A percentile compares a stretch with the other conserved stretches of the same genome.
These are phyloP conservation scores for Mareca penelope DNA, from an alignment of 2,797 vertebrate genomes.

Conservation along the genomic window DNA sequence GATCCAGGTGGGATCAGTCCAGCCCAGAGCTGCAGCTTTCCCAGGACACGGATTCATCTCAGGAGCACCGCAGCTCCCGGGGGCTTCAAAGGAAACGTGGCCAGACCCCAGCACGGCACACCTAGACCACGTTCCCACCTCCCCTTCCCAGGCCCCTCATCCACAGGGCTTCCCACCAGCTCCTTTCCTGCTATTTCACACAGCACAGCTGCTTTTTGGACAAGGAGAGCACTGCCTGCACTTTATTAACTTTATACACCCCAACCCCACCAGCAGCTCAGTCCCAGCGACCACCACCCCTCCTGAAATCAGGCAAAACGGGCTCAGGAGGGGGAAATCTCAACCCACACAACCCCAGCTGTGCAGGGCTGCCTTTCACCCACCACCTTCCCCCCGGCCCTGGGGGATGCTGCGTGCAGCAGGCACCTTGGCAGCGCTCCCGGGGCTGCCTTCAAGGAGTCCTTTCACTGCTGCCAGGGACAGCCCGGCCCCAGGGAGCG, in stretches of 20 bases:
- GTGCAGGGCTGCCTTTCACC: not conserved
- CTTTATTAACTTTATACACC: not conserved
- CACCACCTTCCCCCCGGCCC: not conserved
- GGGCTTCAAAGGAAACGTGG: no score
- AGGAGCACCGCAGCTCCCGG: not conserved
- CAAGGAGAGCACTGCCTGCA: not conserved
- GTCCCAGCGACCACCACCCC: not conserved
- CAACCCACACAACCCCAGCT: not conserved
- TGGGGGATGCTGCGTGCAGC: not conserved
- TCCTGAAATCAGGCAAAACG: not conserved
- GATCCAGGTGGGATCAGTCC: not conserved
- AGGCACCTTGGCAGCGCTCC: not conserved
- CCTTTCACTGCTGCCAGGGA: not conserved
- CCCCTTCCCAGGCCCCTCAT: not conserved
- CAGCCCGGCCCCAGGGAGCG: rapidly evolving
- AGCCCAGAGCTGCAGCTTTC: not conserved
- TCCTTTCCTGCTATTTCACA: not conserved
- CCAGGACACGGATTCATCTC: not conserved
- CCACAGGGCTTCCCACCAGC: not conserved
- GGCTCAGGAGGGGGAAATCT: not conserved
- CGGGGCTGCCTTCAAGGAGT: not conserved
- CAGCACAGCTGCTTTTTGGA: not conserved
- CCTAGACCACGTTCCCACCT: not conserved
- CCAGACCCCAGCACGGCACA: not conserved
- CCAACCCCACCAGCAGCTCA: not conserved